Percentiles rank a stretch among this genome's conserved stretches.
These are phyloP conservation scores for Celastrina argiolus DNA, from an alignment of 2,888 invertebrate genomes.

Conservation along the genomic window DNA sequence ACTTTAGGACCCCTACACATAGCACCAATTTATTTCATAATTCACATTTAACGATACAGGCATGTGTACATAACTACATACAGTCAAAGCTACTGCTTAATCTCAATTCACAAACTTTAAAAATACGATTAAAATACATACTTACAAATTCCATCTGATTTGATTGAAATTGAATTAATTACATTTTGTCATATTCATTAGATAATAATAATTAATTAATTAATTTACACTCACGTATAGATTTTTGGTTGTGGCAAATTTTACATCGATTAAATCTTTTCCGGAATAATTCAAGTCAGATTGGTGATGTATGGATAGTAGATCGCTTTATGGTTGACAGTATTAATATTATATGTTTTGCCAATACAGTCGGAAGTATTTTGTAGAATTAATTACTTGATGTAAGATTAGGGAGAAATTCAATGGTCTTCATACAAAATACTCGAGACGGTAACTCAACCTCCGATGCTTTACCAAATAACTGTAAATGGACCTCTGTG, in stretches of 20 bases:
- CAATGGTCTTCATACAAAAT: neutral
- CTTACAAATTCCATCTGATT: neutral
- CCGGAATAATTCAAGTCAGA: neutral
- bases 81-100: constrained; percentile 12
- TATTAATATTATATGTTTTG: neutral
- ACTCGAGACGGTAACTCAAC: neutral
- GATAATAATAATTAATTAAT: neutral
- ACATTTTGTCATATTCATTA: neutral
- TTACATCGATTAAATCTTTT: neutral
- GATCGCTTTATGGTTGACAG: too few species aligned
- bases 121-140: neutral
- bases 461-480: neutral
- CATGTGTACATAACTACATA: neutral
- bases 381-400: neutral
- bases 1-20: constrained; percentile 43
- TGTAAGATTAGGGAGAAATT: neutral
- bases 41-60: neutral
- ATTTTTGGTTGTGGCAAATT: neutral
- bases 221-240: neutral
- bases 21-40: constrained; percentile 48
- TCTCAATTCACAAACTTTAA: constrained; percentile 16
- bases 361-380: neutral
- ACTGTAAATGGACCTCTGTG: neutral
- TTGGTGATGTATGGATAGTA: too few species aligned
- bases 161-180: neutral